Evolutionary conservation across 2,113 vertebrate species (phyloP).

Genomic region (Theristicus caerulescens): DNA sequence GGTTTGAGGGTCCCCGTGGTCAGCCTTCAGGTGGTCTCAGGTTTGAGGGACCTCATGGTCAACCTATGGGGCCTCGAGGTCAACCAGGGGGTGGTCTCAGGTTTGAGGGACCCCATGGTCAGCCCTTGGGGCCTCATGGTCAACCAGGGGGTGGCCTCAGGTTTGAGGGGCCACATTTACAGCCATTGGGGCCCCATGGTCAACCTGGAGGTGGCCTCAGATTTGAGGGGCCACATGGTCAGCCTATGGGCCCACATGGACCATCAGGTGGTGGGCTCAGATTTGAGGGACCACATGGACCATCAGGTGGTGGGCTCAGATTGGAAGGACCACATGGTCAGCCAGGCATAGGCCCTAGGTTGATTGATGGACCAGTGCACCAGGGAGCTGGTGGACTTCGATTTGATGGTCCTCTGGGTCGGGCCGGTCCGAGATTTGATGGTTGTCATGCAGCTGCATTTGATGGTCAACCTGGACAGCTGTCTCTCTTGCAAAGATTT

Average conservation of each 20-base stretch:
- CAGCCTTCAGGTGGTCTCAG: slow-evolving; percentile 80
- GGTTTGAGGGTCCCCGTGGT: slow-evolving; percentile 82
- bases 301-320: slow-evolving; percentile 72
- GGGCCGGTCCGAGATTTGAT: slow-evolving; percentile 79
- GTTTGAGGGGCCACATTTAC: slow-evolving; percentile 82
- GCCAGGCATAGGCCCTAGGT: slow-evolving; percentile 76
- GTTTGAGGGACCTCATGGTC: slow-evolving; percentile 82
- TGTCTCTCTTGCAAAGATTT: slow-evolving; percentile 78
- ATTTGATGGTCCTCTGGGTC: slow-evolving; percentile 82
- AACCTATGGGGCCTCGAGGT: slow-evolving; percentile 78
- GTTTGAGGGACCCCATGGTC: slow-evolving; percentile 84
- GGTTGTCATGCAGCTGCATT: slow-evolving; percentile 76
- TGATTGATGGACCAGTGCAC: slow-evolving; percentile 77
- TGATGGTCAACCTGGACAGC: slow-evolving; percentile 79
- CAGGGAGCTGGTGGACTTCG: slow-evolving; percentile 78
- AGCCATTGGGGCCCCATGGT: slow-evolving; percentile 79
- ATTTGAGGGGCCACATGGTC: slow-evolving; percentile 81
- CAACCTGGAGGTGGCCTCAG: slow-evolving; percentile 75
- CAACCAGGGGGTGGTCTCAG: slow-evolving; percentile 77
- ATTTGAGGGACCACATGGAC: slow-evolving; percentile 78
- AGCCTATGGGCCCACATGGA: slow-evolving; percentile 78
- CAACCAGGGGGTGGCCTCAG: slow-evolving; percentile 79
- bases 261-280: slow-evolving; percentile 75
- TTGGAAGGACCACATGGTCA: slow-evolving; percentile 81
- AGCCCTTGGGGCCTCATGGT: slow-evolving; percentile 79